Evolutionary conservation across 1,140 invertebrate species (phyloP).

Genomic region (Eupristina koningsbergeri): DNA sequence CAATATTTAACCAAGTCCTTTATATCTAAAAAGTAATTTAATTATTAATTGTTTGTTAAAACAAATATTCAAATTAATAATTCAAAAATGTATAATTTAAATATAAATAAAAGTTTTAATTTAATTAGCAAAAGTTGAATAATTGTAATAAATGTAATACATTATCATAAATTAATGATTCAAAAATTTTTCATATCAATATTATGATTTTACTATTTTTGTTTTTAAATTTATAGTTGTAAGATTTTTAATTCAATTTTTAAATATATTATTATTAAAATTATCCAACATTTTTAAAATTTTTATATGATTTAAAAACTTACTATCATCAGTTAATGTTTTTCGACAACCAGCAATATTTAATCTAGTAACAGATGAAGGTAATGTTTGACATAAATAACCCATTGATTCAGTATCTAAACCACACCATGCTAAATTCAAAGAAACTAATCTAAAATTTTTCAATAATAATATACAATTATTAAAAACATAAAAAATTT

Average conservation of each 20-base stretch:
- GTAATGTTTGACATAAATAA: constrained; percentile 77
- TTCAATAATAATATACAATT: too few species aligned
- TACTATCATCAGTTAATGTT: constrained; percentile 83
- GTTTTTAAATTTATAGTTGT: too few species aligned
- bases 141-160: too few species aligned
- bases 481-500: too few species aligned
- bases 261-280: background rate
- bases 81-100: too few species aligned
- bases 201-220: too few species aligned
- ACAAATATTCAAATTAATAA: background rate
- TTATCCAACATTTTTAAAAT: background rate
- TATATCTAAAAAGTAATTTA: constrained; percentile 77
- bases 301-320: constrained; percentile 62
- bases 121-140: too few species aligned
- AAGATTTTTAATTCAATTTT: background rate
- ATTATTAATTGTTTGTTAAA: background rate
- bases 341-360: constrained; percentile 87
- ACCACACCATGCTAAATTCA: constrained; percentile 89
- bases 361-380: constrained; percentile 79
- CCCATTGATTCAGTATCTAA: constrained; percentile 77
- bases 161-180: too few species aligned
- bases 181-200: too few species aligned
- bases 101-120: too few species aligned
- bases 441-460: constrained; percentile 79
- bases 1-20: constrained; percentile 78